These are phyloP conservation scores for Acronicta aceris DNA, from an alignment of 2,888 invertebrate genomes.

Conservation along the genomic window DNA sequence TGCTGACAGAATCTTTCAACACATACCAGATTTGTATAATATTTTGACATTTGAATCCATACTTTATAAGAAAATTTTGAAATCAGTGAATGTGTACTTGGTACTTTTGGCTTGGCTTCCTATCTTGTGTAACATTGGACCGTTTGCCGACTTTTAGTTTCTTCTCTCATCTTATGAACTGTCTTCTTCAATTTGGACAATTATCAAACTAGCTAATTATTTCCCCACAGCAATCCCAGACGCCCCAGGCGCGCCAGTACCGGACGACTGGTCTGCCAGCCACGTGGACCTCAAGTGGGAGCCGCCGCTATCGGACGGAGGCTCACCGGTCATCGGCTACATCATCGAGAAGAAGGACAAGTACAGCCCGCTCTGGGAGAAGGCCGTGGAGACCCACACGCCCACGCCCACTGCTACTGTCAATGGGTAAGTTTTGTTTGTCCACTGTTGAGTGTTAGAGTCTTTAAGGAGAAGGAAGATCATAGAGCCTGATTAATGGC, in stretches of 20 bases:
- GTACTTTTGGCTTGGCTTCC: no score
- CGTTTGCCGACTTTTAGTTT: no score
- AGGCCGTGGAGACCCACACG: constrained; percentile 94
- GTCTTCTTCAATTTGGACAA: no score
- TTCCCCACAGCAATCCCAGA: constrained; percentile 92
- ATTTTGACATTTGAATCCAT: no score
- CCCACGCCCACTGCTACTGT: constrained; percentile 93
- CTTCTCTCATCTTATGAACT: no score
- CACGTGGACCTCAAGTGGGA: constrained; percentile 97
- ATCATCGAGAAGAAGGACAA: constrained; percentile 98
- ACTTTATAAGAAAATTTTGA: no score
- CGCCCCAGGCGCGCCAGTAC: constrained; percentile 96
- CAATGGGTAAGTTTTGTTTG: constrained; percentile 90
- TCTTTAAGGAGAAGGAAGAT: neutral
- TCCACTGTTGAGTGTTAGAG: no score
- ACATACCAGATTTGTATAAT: no score
- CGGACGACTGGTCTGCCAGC: constrained; percentile 97
- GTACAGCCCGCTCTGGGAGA: constrained; percentile 97
- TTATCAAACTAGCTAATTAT: neutral
- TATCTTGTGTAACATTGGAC: no score
- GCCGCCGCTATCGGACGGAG: constrained; percentile 96
- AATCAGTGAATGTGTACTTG: no score
- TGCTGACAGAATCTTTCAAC: no score
- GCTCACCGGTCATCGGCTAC: constrained; percentile 97
- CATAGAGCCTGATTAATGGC: no score